Conservation (phyloP, 2,113 vertebrate genomes). For the Ceuthmochares aereus region DNA sequence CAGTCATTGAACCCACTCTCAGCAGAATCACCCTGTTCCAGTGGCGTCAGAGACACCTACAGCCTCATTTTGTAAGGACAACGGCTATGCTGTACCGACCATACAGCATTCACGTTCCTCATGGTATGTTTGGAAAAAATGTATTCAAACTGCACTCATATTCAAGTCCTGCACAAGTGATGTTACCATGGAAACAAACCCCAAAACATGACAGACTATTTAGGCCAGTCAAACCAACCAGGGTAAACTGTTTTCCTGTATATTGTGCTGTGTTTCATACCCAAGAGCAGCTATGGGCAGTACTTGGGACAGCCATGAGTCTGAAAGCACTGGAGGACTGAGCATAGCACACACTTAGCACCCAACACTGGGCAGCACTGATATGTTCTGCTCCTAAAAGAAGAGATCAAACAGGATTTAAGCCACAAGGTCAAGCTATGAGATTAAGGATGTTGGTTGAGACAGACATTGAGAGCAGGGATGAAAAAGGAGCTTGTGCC, state of each 20-base stretch:
- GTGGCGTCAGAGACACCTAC: neutral
- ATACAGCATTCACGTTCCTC: neutral
- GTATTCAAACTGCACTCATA: neutral
- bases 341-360: neutral
- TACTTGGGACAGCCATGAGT: neutral
- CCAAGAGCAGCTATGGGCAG: neutral
- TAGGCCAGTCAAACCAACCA: neutral
- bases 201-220: neutral
- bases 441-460: neutral
- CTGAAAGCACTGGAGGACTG: neutral
- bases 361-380: neutral
- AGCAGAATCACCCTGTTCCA: neutral
- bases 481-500: neutral
- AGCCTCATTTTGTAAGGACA: neutral
- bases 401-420: neutral
- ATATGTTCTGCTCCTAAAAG: neutral
- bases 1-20: neutral
- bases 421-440: neutral
- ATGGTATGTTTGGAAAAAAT: neutral
- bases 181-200: neutral
- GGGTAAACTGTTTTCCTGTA: neutral
- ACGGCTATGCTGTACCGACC: neutral
- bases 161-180: neutral
- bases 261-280: neutral
- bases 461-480: neutral